Base-by-base conservation (phyloP, 1,140 invertebrate genomes). In the Leucophenga varia region DNA sequence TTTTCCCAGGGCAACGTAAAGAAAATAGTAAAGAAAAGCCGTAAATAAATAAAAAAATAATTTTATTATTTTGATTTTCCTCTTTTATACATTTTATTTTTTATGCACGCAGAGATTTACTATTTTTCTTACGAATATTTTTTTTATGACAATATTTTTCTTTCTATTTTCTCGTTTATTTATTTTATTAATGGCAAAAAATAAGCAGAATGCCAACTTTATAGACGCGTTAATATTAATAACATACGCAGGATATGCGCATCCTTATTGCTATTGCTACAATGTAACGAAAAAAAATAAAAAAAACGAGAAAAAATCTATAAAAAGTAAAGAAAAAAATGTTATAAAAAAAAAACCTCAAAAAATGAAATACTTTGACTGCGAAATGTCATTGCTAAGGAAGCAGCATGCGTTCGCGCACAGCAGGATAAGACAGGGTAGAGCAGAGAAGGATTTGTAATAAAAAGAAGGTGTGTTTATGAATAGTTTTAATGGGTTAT, bases 401-500 rank as follows among this genome's bases (percentile, higher is more conserved):
- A n/a, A n/a, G n/a, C n/a, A n/a, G n/a, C n/a, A n/a, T n/a, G n/a
- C n/a, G n/a, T n/a, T n/a, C n/a, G n/a, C n/a, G n/a, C n/a, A n/a
- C n/a, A n/a, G n/a, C n/a, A n/a, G n/a, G n/a, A n/a, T n/a, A n/a
- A n/a, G n/a, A n/a, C n/a, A n/a, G n/a, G n/a, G n/a, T n/a, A n/a
- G n/a, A n/a, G n/a, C n/a, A n/a, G n/a, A n/a, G n/a, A n/a, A n/a
- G n/a, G n/a, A n/a, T n/a, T n/a, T n/a, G n/a, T n/a, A n/a, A n/a
- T n/a, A 39, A 25, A 12, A 9, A 22, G 44, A 45, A 63, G 63
- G 63, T 67, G 61, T 64, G 61, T 65, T 61, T 56, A 52, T 53
- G 63, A 65, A 65, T 65, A 65, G 63, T 65, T 65, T 67, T 65
- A 67, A 65, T 65, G 63, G 63, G 50, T 65, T 65, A 65, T 63